Percentiles rank a stretch among this genome's conserved stretches.
These are phyloP conservation scores for Scophthalmus maximus DNA, from an alignment of 2,113 vertebrate species.

Conservation along the genomic window DNA sequence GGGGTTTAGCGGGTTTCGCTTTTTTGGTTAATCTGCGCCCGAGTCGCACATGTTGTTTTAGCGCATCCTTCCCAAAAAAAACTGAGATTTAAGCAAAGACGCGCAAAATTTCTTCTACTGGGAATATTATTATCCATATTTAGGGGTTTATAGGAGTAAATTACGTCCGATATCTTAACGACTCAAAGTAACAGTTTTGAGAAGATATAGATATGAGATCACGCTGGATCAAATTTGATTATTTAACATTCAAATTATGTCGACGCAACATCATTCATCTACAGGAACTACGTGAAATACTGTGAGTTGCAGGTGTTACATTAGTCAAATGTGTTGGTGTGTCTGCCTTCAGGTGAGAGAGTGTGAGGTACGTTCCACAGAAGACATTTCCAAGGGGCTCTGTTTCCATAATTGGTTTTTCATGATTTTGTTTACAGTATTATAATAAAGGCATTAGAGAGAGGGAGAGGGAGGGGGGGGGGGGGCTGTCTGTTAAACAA, in stretches of 20 bases:
- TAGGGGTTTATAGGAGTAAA: too few relatives aligned
- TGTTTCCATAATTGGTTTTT: conserved; percentile 57
- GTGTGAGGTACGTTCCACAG: conserved; percentile 33
- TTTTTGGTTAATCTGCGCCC: not conserved
- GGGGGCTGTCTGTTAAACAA: too few relatives aligned
- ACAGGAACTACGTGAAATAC: not conserved
- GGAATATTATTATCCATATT: not conserved
- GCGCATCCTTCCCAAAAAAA: not conserved
- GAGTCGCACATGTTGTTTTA: too few relatives aligned
- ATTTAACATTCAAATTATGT: not conserved
- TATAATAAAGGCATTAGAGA: conserved; percentile 40
- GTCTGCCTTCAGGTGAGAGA: conserved; percentile 40
- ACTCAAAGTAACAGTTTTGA: too few relatives aligned
- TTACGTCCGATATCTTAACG: too few relatives aligned
- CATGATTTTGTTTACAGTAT: conserved; percentile 56
- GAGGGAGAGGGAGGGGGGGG: not conserved
- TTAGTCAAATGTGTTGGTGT: not conserved
- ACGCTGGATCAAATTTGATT: not conserved
- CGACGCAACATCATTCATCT: not conserved
- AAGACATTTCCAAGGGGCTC: conserved; percentile 19
- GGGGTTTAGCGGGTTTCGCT: not conserved
- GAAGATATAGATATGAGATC: too few relatives aligned
- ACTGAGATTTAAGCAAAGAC: not conserved
- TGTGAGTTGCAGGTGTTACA: conserved; percentile 8
- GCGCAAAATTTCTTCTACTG: not conserved